Percentiles rank a stretch among this genome's conserved stretches.
Conservation (phyloP, 2,888 invertebrate genomes). For the Eulithis testata region DNA sequence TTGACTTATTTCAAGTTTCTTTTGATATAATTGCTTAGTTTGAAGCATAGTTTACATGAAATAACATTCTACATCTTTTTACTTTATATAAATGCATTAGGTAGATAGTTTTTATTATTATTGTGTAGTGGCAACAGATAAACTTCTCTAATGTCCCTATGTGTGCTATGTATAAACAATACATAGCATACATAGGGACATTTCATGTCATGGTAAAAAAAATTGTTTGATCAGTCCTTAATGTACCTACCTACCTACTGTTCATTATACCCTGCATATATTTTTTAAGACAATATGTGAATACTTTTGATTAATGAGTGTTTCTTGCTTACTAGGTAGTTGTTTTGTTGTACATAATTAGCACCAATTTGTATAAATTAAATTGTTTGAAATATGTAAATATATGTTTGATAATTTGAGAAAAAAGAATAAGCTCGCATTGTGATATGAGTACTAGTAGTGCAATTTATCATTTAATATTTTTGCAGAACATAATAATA, state of each 20-base stretch:
- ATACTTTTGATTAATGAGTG: not conserved
- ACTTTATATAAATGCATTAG: not conserved
- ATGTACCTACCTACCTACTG: too few species aligned
- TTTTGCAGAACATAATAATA: slow-evolving; percentile 6
- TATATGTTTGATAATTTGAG: slow-evolving; percentile 17
- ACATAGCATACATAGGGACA: too few species aligned
- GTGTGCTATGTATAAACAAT: not conserved
- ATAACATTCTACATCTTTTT: slow-evolving; percentile 28
- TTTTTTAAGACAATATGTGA: too few species aligned
- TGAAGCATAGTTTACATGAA: slow-evolving; percentile 35
- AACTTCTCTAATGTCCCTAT: too few species aligned
- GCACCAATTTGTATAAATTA: slow-evolving; percentile 18
- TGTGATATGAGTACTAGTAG: slow-evolving; percentile 7
- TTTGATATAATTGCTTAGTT: slow-evolving; percentile 37
- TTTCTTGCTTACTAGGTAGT: not conserved
- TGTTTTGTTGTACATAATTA: slow-evolving; percentile 20
- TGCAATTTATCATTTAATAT: slow-evolving; percentile 11
- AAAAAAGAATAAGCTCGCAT: slow-evolving; percentile 4
- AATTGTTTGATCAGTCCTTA: too few species aligned
- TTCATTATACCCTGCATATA: not conserved
- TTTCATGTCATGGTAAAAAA: not conserved
- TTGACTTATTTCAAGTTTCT: slow-evolving; percentile 21
- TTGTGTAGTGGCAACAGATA: not conserved
- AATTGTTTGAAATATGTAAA: slow-evolving; percentile 19
- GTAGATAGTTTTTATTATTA: not conserved